Evolutionary conservation across 1,140 invertebrate genomes (phyloP), one percentile per base, ranked within the genome.

Genomic region (Grapholita molesta): DNA sequence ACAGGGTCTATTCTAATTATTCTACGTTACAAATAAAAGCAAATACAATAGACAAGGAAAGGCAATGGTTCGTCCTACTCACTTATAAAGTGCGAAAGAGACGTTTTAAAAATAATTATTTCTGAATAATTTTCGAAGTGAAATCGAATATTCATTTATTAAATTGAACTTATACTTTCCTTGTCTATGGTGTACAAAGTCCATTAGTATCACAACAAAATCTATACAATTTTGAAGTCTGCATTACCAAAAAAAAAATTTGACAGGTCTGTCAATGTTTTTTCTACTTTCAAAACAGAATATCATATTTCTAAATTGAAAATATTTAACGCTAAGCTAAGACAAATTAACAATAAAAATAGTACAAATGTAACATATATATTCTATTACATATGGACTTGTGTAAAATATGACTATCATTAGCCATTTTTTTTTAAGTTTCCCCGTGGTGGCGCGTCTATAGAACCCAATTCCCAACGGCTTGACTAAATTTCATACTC

Each of bases 1-100:
- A 84, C 79, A 82, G 7, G 11, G 23, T 35, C 11, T 55, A 55
- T 55, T 0, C 23, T 55, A 61, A 61, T 28, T 61, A 55, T 24
- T 0, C 25, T 28, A 28, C 7, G 12, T 61, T 61, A 61, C 24
- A 55, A 32, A 61, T 28, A 61, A 61, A 61, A 28, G 24, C 25
- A 25, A 23, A 61, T 30, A 18, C 55, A 61, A 61, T 61, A 15
- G 12, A 61, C n/a, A 28, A 7, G 24, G 24, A 28, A 28, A 61
- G 25, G 53, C 25, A 4, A 21, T 11, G 6, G 15, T 7, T 11
- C 6, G 4, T 28, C 24, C 53, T 11, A 12, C 12, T 25, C 25
- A 24, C 53, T 55, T 28, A 25, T 55, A 55, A 28, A 48, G 23
- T 55, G 15, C 12, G 21, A 12, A 11, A 24, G 52, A 25, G 53